Evolutionary conservation across 2,113 vertebrate genomes (phyloP).

Genomic region (Bagarius yarrelli): DNA sequence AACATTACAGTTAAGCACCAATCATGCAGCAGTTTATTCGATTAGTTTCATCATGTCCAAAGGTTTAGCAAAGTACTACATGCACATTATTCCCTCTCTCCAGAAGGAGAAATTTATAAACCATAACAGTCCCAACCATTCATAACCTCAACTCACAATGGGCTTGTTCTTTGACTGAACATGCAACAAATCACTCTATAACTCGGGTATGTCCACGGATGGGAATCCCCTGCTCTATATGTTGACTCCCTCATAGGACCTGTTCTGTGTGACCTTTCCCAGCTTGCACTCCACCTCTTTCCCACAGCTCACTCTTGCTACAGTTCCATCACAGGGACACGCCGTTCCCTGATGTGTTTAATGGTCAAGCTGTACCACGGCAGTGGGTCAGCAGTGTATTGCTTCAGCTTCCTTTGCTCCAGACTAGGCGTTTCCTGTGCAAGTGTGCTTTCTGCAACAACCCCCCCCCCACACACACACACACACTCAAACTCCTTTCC

Average conservation of each 20-base stretch:
- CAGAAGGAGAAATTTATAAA: not conserved
- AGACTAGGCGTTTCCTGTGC: not conserved
- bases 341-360: not conserved
- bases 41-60: not conserved
- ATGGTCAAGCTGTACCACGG: constrained; percentile 3
- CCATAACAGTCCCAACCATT: constrained; percentile 20
- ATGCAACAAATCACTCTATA: constrained; percentile 2
- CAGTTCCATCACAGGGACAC: not conserved
- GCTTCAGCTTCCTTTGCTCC: not conserved
- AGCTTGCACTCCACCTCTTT: constrained; percentile 32
- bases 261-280: constrained; percentile 43
- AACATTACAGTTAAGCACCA: not conserved
- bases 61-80: not conserved
- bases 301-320: constrained; percentile 16
- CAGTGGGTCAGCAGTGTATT: not conserved
- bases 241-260: constrained; percentile 16
- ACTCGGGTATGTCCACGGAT: constrained; percentile 20
- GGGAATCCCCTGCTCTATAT: constrained; percentile 22
- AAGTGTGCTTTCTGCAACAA: not conserved
- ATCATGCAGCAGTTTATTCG: not conserved
- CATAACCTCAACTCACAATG: constrained; percentile 30
- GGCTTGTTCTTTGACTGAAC: constrained; percentile 15
- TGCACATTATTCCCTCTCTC: not conserved
- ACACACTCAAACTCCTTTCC: constrained; percentile 21
- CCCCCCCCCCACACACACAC: not conserved